These are phyloP conservation scores for Eupithecia subumbrata DNA, from an alignment of 2,888 invertebrate species.

Conservation along the genomic window DNA sequence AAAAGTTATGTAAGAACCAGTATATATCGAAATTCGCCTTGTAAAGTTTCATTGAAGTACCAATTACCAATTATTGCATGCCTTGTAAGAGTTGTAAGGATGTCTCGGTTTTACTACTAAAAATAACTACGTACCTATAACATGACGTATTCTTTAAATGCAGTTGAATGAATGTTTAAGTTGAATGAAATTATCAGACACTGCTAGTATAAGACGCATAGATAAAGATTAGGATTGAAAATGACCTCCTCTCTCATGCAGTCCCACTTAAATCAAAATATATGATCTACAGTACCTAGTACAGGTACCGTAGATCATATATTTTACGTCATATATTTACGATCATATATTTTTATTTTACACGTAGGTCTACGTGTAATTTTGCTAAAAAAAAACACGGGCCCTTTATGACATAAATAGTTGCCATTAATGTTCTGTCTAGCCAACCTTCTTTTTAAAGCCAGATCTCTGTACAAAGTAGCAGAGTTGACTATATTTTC, in stretches of 20 bases:
- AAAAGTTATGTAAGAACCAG: constrained; percentile 25
- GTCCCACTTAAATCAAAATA: not conserved
- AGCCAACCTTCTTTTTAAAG: no score
- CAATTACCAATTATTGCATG: constrained; percentile 18
- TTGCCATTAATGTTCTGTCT: no score
- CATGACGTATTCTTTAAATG: not conserved
- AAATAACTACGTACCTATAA: not conserved
- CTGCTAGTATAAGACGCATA: not conserved
- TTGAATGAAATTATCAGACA: not conserved
- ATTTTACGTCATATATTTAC: no score
- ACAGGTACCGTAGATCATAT: no score
- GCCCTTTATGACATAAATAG: no score
- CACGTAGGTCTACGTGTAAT: no score
- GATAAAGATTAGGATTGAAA: not conserved
- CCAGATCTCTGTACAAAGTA: no score
- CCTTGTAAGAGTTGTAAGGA: constrained; percentile 16
- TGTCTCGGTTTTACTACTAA: not conserved
- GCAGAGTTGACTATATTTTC: no score
- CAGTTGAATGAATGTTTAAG: no score
- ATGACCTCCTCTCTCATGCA: not conserved
- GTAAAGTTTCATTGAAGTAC: constrained; percentile 25
- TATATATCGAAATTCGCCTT: constrained; percentile 25
- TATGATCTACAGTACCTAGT: no score
- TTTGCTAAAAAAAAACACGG: no score
- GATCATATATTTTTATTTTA: no score